These are phyloP conservation scores for Neoniphon sammara DNA, from an alignment of 2,797 vertebrate genomes.

Conservation along the genomic window DNA sequence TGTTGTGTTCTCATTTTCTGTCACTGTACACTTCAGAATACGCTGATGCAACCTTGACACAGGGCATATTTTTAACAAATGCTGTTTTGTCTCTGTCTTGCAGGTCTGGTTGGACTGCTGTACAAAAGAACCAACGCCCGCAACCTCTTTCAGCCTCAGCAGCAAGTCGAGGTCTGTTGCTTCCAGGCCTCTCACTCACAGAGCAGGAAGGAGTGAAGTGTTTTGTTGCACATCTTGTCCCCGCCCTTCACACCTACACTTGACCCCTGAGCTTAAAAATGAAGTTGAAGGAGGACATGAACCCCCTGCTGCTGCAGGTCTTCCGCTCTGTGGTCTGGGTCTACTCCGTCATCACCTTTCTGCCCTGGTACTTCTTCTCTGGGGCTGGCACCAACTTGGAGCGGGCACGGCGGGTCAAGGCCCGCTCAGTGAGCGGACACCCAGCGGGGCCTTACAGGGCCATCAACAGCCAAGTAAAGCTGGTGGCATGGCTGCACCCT, in stretches of 20 bases:
- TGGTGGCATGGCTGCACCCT: conserved; percentile 88
- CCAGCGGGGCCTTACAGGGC: conserved; percentile 90
- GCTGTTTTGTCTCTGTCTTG: conserved; percentile 44
- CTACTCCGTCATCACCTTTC: conserved; percentile 92
- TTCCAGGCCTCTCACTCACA: not conserved
- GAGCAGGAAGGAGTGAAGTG: conserved; percentile 14
- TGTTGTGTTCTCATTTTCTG: conserved; percentile 21
- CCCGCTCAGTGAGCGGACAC: conserved; percentile 83
- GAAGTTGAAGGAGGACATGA: conserved; percentile 96
- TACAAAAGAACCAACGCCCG: conserved; percentile 22
- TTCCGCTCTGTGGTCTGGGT: conserved; percentile 92
- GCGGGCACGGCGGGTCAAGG: conserved; percentile 89
- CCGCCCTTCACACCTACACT: not conserved
- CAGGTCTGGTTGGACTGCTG: conserved; percentile 54
- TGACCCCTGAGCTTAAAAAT: conserved; percentile 71
- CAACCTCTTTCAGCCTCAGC: conserved; percentile 9
- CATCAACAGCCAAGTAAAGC: conserved; percentile 85
- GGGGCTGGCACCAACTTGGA: conserved; percentile 84
- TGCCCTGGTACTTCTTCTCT: conserved; percentile 95
- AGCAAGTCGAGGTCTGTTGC: conserved; percentile 1
- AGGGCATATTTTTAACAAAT: conserved; percentile 29
- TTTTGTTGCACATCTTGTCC: not conserved
- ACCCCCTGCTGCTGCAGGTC: conserved; percentile 91
- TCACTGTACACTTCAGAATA: conserved; percentile 14
- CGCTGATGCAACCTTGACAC: conserved; percentile 27